Evolutionary conservation across 2,113 vertebrate genomes (phyloP), one percentile per base, ranked within the genome.

Genomic region (Lichenostomus cassidix): DNA sequence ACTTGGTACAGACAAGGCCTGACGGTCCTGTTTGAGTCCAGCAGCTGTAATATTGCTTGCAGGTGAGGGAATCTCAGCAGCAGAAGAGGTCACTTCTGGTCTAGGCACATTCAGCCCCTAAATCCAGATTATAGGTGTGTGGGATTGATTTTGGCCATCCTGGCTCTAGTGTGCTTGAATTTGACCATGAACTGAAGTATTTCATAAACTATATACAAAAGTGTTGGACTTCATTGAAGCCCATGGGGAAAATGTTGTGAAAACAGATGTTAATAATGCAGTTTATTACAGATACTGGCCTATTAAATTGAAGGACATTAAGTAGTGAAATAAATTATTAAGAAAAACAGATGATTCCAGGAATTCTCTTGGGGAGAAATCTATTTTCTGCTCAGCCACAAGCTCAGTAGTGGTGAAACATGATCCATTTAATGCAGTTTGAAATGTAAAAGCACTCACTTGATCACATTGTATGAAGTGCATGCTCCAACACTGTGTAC

Each of bases 291-390:
- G 37, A 85, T 53, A 59, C 0, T 1, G 11, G 41, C 11, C 27
- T 76, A 53, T 87, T 89, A 89, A 82, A 65, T 55, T 71, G 58
- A 79, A 95, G 33, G 35, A 62, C 19, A 55, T 69, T 65, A 87
- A 79, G 59, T 39, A 39, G 29, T 62, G 27, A 90, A 90, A 90
- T 83, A 65, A 83, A 62, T 86, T 76, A 70, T 85, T 89, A 85
- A 92, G 71, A 83, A 94, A 90, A 92, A n/a, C 22, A 87, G 83
- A 71, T 9, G 73, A 69, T 79, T 55, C 8, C 49, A 89, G 31
- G 7, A 50, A 33, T 76, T 79, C 59, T 62, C 12, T 37, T 79
- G 53, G 27, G 62, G 23, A 91, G 29, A 68, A 69, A 46, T 85
- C 23, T 92, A 8, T 76, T 87, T 87, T 89, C 12, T 87, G 37